Evolutionary conservation across 1,140 invertebrate species (phyloP), one percentile per base, ranked within the genome.

Genomic region (Adelges cooleyi): DNA sequence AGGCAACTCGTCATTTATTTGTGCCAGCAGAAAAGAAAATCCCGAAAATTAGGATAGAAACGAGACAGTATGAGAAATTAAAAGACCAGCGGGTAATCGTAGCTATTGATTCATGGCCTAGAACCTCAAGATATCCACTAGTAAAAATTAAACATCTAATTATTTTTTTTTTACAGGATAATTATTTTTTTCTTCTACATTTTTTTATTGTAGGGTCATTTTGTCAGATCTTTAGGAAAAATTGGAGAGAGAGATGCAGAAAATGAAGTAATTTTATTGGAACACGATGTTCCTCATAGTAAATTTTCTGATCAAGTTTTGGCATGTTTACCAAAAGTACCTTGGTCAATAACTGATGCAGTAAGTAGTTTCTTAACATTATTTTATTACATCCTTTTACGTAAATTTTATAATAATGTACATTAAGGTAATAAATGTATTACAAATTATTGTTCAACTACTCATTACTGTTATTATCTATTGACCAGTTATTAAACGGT

Each of bases 221-320:
- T 93, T 78, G 89, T 94, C 0, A 78, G 89, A 69, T 84, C 87
- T 23, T 77, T 95, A 11, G 93, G 92, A 22, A 80, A 81, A 54
- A 83, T 88, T 71, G 93, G 89, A 49, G 84, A 95, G 72, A 88
- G 88, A 75, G 82, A 86, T 20, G 93, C 94, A 15, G 96, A 98
- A 77, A 99, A 95, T 75, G 92, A 96, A 79, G 89, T 91, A 9
- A 81, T 99, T 44, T 78, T 99, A 2, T 75, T 99, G 46, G 97
- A 99, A 73, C 95, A 99, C 74, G 95, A 98, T 76, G 87, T 99
- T 18, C 95, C 95, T 0, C 93, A 98, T 73, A 87, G 87, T 70
- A 82, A 87, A 70, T 99, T 99, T 74, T 94, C 93, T 1, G 90
- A 95, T 71, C 85, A 89, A 50, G 97, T 99, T 23, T 81, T 97